Evolutionary conservation across 2,113 vertebrate genomes (phyloP).

Genomic region (Nothoprocta pentlandii): DNA sequence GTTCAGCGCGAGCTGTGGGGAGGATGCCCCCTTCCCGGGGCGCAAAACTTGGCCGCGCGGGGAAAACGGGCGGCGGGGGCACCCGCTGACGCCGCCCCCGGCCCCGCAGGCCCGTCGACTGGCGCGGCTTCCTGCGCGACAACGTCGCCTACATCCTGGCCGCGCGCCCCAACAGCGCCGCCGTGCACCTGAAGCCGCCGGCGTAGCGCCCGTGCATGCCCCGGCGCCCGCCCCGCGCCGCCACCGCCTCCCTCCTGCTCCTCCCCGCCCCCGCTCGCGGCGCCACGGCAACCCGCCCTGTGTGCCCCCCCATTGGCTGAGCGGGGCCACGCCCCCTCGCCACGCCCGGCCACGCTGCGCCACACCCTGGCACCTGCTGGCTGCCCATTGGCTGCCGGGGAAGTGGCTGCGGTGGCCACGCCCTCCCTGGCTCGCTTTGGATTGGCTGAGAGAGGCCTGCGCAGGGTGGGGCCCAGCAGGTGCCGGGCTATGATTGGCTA

Average conservation of each 20-base stretch:
- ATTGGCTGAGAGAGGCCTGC: not conserved
- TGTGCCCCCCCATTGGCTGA: not conserved
- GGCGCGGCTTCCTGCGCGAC: constrained; percentile 88
- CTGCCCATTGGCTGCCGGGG: not conserved
- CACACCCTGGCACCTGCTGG: not conserved
- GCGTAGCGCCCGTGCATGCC: constrained; percentile 69
- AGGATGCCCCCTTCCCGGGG: accelerated
- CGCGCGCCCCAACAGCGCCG: constrained; percentile 91
- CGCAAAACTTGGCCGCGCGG: no score
- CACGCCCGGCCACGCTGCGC: not conserved
- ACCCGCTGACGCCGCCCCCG: not conserved
- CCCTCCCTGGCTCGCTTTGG: not conserved
- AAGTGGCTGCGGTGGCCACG: accelerated
- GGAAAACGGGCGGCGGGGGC: accelerated
- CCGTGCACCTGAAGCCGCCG: constrained; percentile 90
- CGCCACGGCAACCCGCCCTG: not conserved
- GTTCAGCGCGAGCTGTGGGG: no score
- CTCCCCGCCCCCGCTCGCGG: no score
- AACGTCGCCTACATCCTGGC: constrained; percentile 91
- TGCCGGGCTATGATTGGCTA: not conserved
- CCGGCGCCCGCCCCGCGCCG: not conserved
- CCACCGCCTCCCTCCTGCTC: not conserved
- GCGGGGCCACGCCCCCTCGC: not conserved
- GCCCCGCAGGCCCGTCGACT: constrained; percentile 82
- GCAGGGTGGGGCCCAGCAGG: not conserved